Base-by-base conservation (phyloP, 2,888 invertebrate species). In the Protophormia terraenovae region DNA sequence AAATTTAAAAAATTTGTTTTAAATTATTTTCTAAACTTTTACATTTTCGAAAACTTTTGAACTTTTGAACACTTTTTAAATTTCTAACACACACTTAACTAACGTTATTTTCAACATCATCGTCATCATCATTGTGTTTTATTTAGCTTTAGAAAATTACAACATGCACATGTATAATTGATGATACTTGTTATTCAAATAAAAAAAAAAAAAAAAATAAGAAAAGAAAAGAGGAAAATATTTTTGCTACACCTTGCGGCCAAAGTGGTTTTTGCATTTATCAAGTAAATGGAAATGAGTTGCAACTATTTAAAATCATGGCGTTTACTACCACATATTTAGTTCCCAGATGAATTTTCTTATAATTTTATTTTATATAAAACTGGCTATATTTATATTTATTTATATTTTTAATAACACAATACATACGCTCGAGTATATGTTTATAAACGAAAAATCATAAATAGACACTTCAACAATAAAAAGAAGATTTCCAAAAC, bases 151-250 rank as follows among this genome's bases (percentile, higher is more conserved):
- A n/a, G 22, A 55, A 62, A 27, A 32, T 53, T 32, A 53, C 22
- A 72, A 53, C 53, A 64, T 64, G 78, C 67, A 50, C 75, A 50
- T 55, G 10, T 53, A 16, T 55, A 79, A 72, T 79, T 41, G 71
- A 71, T 71, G 71, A 53, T 62, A 22, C n/a, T 76, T 41, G 41
- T 29, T 16, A 45, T 45, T 12, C n/a, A 41, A 41, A n/a, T n/a
- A n/a, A n/a, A n/a, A n/a, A n/a, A n/a, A n/a, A n/a, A n/a, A n/a
- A n/a, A n/a, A n/a, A n/a, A n/a, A n/a, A n/a, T n/a, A n/a, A n/a
- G n/a, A n/a, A n/a, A n/a, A n/a, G n/a, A 67, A 76, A 64, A 66
- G 27, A 66, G 41, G 2, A 67, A 64, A 53, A 6, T 29, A 14
- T 50, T 19, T 29, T 64, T 71, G 41, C 19, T 27, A 64, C 71